These are phyloP conservation scores for Rhinoptilus africanus DNA, from an alignment of 2,113 vertebrate species.

Conservation along the genomic window DNA sequence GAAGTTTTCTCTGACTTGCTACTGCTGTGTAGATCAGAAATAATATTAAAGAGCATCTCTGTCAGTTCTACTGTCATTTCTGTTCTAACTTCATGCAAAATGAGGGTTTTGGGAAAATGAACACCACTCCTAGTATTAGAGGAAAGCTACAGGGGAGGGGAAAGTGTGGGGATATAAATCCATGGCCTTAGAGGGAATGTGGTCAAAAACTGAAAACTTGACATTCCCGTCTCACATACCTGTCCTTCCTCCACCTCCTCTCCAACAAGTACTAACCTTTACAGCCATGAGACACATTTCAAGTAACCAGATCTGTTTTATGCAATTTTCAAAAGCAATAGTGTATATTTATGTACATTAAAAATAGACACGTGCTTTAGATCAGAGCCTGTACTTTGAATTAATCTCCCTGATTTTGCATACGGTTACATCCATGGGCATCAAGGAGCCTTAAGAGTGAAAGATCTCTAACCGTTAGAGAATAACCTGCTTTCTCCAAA, in stretches of 20 bases:
- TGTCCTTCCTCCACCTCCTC: neutral
- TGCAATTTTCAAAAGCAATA: neutral
- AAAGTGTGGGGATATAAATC: rapidly evolving
- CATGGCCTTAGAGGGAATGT: neutral
- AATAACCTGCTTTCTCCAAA: neutral
- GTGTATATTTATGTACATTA: neutral
- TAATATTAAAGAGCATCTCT: neutral
- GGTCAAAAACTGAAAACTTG: neutral
- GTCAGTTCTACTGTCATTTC: neutral
- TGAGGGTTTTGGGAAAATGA: neutral
- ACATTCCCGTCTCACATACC: neutral
- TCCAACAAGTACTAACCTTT: neutral
- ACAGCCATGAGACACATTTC: neutral
- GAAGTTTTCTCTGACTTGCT: neutral
- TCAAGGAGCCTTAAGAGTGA: neutral
- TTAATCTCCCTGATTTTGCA: neutral
- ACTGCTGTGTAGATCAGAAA: neutral
- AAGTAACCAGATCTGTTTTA: neutral
- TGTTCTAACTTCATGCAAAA: neutral
- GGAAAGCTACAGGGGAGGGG: neutral
- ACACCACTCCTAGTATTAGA: neutral
- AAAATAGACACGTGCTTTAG: neutral
- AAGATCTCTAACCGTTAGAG: neutral
- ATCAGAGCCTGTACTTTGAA: neutral
- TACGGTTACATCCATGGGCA: rapidly evolving